Conservation (phyloP, 2,888 invertebrate species). For the Sesia bembeciformis region DNA sequence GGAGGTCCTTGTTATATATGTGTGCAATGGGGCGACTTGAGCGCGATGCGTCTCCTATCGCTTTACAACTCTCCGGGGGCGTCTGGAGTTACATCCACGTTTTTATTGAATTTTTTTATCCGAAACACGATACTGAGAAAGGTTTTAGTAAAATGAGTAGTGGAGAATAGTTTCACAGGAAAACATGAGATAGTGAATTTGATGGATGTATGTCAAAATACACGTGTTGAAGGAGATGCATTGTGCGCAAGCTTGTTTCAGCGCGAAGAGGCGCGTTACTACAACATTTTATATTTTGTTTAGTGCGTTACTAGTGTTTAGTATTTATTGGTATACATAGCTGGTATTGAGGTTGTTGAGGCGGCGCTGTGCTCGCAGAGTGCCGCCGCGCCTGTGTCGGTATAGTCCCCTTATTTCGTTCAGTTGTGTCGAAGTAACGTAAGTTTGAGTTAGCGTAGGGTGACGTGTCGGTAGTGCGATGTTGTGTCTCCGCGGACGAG, state of each 20-base stretch:
- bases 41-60: slow-evolving; percentile 31
- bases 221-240: slow-evolving; percentile 12
- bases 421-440: slow-evolving; percentile 21
- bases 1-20: slow-evolving; percentile 65
- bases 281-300: slow-evolving; percentile 60
- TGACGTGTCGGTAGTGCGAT: slow-evolving; percentile 64
- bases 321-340: slow-evolving; percentile 37
- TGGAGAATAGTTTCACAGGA: background rate
- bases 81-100: slow-evolving; percentile 27
- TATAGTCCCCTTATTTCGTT: slow-evolving; percentile 9
- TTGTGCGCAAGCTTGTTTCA: slow-evolving; percentile 28
- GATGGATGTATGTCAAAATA: background rate
- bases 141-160: background rate
- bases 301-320: slow-evolving; percentile 34
- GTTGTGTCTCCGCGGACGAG: slow-evolving; percentile 66
- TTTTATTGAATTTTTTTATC: slow-evolving; percentile 13
- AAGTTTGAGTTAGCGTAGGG: slow-evolving; percentile 59
- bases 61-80: slow-evolving; percentile 28
- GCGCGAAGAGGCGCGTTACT: slow-evolving; percentile 68
- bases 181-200: background rate
- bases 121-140: background rate
- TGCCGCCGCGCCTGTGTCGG: slow-evolving; percentile 13
- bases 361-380: slow-evolving; percentile 16
- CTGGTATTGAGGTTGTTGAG: slow-evolving; percentile 41
- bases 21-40: slow-evolving; percentile 55